phyloP scores from a whole-genome alignment of 2,888 invertebrate genomes.

The Eremobia ochroleuca region DNA sequence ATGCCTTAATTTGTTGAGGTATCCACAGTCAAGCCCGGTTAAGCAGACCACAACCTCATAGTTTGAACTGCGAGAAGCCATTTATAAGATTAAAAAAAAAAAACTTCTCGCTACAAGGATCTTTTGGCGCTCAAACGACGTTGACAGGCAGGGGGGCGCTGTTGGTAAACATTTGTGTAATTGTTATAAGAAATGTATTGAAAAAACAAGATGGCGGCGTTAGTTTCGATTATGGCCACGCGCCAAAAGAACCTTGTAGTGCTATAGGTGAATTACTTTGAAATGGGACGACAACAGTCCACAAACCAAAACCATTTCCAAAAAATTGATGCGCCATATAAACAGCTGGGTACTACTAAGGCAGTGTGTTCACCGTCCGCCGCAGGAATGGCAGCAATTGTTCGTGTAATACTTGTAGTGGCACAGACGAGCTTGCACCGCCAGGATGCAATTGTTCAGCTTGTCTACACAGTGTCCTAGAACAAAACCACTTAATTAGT shows the following conservation, averaged over 20 bases:
- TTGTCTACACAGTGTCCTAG: constrained; percentile 92
- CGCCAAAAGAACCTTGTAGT: neutral
- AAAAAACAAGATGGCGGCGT: neutral
- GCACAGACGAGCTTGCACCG: constrained; percentile 96
- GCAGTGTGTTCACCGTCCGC: constrained; percentile 68
- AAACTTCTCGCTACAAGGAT: neutral
- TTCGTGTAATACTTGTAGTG: constrained; percentile 96
- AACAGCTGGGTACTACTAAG: neutral
- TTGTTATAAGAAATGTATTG: neutral
- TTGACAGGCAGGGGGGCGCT: neutral
- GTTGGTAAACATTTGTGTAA: neutral
- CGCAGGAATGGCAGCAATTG: constrained; percentile 95
- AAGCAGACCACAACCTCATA: no score
- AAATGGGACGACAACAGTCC: no score
- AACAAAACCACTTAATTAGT: neutral
- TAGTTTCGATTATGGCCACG: neutral
- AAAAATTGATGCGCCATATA: neutral
- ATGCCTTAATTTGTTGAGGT: no score
- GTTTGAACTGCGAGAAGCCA: no score
- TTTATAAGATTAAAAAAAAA: no score
- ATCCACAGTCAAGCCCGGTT: no score
- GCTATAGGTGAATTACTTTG: neutral
- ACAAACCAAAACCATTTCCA: neutral
- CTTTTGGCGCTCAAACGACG: neutral
- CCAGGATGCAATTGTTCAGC: constrained; percentile 94